A percentile compares a stretch with the other conserved stretches of the same genome.
These are phyloP conservation scores for Paedocypris micromegethes DNA, from an alignment of 2,797 vertebrate species.

Conservation along the genomic window DNA sequence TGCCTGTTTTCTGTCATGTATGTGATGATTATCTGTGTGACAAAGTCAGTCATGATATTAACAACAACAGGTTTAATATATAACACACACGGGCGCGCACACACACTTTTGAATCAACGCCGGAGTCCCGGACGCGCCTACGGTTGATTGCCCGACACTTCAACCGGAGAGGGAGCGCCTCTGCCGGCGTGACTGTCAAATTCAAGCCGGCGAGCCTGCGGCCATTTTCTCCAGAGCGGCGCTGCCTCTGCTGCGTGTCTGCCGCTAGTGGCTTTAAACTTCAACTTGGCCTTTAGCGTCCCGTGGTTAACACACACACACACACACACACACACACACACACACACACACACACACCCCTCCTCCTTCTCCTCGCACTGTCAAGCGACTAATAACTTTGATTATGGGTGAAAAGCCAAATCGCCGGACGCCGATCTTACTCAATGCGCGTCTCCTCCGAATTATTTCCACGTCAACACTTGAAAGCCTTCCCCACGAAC, in stretches of 20 bases:
- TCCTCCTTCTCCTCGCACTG: slow-evolving; percentile 1
- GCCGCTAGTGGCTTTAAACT: slow-evolving; percentile 46
- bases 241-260: slow-evolving; percentile 31
- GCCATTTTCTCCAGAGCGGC: slow-evolving; percentile 75
- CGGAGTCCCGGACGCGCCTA: slow-evolving; percentile 29
- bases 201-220: slow-evolving; percentile 67
- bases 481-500: slow-evolving; percentile 45
- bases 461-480: slow-evolving; percentile 34
- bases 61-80: too few species aligned
- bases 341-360: slow-evolving; percentile 15
- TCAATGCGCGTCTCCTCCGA: slow-evolving; percentile 23
- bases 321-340: background rate
- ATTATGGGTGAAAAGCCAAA: slow-evolving; percentile 36
- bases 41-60: too few species aligned
- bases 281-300: slow-evolving; percentile 50
- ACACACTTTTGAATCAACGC: slow-evolving; percentile 12
- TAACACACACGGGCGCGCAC: too few species aligned
- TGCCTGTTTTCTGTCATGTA: too few species aligned
- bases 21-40: too few species aligned
- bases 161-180: slow-evolving; percentile 54
- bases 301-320: slow-evolving; percentile 23
- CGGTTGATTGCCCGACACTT: slow-evolving; percentile 34
- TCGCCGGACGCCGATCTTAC: slow-evolving; percentile 8
- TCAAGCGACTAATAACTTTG: slow-evolving; percentile 40
- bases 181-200: slow-evolving; percentile 64